Percentiles rank a stretch among this genome's conserved stretches.
Conservation (phyloP, 2,888 invertebrate species). For the Silvanus unidentatus region DNA sequence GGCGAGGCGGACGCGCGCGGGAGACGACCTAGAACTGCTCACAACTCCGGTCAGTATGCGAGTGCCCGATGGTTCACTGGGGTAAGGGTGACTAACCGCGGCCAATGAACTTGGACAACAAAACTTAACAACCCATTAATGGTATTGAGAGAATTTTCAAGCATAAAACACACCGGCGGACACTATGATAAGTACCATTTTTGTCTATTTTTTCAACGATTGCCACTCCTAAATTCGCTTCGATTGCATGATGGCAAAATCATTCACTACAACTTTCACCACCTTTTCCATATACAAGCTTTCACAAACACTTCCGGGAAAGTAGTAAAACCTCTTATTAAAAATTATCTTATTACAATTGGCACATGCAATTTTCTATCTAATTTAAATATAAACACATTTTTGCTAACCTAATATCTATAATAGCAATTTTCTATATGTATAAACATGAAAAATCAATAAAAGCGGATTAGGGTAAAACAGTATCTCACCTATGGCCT, state of each 20-base stretch:
- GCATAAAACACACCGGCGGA: background rate
- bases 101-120: constrained; percentile 34
- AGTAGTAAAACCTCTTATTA: constrained; percentile 5
- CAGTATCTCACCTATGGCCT: no score
- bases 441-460: no score
- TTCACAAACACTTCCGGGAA: constrained; percentile 18
- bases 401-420: no score
- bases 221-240: constrained; percentile 1
- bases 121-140: constrained; percentile 3
- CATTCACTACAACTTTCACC: constrained; percentile 11
- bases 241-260: constrained; percentile 21
- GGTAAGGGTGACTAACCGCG: constrained; percentile 48
- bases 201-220: background rate
- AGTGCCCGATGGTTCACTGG: constrained; percentile 48
- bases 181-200: background rate
- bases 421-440: no score
- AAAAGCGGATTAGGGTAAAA: no score
- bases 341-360: no score
- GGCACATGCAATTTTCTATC: no score
- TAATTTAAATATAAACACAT: no score
- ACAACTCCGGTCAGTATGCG: constrained; percentile 45
- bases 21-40: constrained; percentile 37
- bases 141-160: constrained; percentile 4
- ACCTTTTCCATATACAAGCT: constrained; percentile 12
- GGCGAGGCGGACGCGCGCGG: constrained; percentile 27